Evolutionary conservation across 2,113 vertebrate species (phyloP).

Genomic region (Gallinago jamesoni): DNA sequence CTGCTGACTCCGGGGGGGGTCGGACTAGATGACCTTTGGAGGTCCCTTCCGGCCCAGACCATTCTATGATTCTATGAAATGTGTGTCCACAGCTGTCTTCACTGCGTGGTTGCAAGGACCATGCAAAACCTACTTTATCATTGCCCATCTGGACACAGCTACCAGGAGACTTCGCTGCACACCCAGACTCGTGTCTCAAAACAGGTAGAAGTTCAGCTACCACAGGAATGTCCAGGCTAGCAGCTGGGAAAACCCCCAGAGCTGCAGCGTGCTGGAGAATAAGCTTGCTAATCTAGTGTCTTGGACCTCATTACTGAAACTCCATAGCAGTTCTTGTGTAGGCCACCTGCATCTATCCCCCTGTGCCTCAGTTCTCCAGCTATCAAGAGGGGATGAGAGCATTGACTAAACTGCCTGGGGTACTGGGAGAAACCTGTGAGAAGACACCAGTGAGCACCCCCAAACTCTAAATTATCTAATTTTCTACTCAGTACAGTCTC

Average conservation of each 20-base stretch:
- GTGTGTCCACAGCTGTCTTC: background rate
- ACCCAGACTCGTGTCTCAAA: background rate
- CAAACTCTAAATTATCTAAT: background rate
- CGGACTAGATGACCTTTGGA: too few species aligned
- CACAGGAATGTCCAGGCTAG: background rate
- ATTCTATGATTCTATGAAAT: background rate
- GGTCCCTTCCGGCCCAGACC: too few species aligned
- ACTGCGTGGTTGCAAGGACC: background rate
- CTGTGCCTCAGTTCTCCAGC: background rate
- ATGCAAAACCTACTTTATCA: background rate
- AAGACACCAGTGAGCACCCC: background rate
- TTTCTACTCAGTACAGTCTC: background rate
- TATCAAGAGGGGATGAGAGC: background rate
- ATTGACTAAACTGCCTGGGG: background rate
- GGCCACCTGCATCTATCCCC: background rate
- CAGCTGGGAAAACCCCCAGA: background rate
- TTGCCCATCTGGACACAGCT: background rate
- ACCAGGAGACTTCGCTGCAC: background rate
- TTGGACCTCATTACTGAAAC: background rate
- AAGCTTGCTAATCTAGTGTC: background rate
- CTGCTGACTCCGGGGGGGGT: too few species aligned
- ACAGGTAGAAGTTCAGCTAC: background rate
- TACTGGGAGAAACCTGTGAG: background rate
- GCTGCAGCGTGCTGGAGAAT: background rate
- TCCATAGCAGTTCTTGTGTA: background rate